phyloP scores from a whole-genome alignment of 2,113 vertebrate species.

The Phoxinus phoxinus region DNA sequence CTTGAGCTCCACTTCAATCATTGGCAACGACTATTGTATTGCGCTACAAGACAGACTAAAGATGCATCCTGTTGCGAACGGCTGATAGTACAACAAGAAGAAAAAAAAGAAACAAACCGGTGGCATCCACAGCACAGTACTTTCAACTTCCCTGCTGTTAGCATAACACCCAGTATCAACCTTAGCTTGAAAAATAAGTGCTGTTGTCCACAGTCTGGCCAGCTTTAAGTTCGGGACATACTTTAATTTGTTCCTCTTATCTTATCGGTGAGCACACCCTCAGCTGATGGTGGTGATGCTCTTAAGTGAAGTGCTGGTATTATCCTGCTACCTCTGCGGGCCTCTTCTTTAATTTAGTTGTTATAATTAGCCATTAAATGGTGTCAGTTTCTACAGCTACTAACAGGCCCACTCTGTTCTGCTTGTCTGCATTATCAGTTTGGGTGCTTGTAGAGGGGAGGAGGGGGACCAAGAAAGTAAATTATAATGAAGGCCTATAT shows the following conservation, averaged over 20 bases:
- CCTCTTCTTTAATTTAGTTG: slow-evolving; percentile 99
- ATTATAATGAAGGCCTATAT: slow-evolving; percentile 99
- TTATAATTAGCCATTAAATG: slow-evolving; percentile 99
- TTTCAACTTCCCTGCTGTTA: not conserved
- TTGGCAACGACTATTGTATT: slow-evolving; percentile 48
- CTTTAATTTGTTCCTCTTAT: slow-evolving; percentile 71
- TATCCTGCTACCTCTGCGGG: slow-evolving; percentile 85
- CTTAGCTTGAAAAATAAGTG: slow-evolving; percentile 36
- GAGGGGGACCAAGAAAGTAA: slow-evolving; percentile 85
- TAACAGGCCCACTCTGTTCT: slow-evolving; percentile 98
- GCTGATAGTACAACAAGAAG: slow-evolving; percentile 2
- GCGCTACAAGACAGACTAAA: slow-evolving; percentile 21
- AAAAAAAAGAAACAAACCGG: not conserved
- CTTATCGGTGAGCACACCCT: slow-evolving; percentile 83
- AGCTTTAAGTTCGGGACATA: not conserved
- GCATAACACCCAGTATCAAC: not conserved
- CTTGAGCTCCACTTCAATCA: slow-evolving; percentile 41
- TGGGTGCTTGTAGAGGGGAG: slow-evolving; percentile 72
- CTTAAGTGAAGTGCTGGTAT: slow-evolving; percentile 92
- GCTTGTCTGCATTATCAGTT: slow-evolving; percentile 99
- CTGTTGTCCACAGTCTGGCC: not conserved
- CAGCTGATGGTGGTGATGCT: slow-evolving; percentile 81
- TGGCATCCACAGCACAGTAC: not conserved
- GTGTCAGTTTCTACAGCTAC: slow-evolving; percentile 96
- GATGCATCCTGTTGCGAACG: not conserved